phyloP scores from a whole-genome alignment of 2,113 vertebrate genomes.

The Ophiodon elongatus region DNA sequence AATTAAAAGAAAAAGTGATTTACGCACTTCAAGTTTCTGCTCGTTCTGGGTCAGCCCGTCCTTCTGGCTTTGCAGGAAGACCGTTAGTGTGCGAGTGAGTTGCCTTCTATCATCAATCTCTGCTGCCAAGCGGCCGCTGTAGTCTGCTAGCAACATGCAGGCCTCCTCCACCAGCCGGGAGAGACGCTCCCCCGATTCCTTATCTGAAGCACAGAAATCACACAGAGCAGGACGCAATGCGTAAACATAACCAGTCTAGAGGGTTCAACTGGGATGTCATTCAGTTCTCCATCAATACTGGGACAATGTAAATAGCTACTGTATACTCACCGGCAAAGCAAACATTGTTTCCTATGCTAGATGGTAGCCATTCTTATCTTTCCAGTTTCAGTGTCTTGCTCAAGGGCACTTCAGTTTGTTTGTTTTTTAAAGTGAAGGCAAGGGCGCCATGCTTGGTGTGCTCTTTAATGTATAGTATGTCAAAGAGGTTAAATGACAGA shows the following conservation, averaged over 20 bases:
- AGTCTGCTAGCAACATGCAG: slow-evolving; percentile 98
- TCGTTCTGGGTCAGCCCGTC: slow-evolving; percentile 97
- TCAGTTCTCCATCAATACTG: not conserved
- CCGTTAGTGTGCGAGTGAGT: slow-evolving; percentile 93
- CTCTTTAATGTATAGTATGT: not conserved
- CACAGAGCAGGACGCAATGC: slow-evolving; percentile 86
- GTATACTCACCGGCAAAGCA: not conserved
- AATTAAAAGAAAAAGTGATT: slow-evolving; percentile 60
- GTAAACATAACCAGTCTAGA: slow-evolving; percentile 82
- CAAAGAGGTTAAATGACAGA: not conserved
- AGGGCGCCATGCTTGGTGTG: not conserved
- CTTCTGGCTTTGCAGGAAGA: slow-evolving; percentile 97
- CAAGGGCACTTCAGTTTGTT: not conserved
- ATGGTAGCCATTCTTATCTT: not conserved
- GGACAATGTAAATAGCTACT: not conserved
- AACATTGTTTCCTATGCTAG: not conserved
- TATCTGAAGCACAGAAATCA: slow-evolving; percentile 74
- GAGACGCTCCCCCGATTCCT: slow-evolving; percentile 83
- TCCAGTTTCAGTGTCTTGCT: not conserved
- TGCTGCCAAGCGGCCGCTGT: slow-evolving; percentile 97
- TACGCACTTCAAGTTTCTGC: slow-evolving; percentile 99
- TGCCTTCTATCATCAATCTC: slow-evolving; percentile 98
- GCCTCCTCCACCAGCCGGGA: slow-evolving; percentile 91
- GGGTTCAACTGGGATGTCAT: slow-evolving; percentile 4
- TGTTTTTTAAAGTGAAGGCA: not conserved